Evolutionary conservation across 2,888 invertebrate species (phyloP), one percentile per base, ranked within the genome.

Genomic region (Volucella bombylans): DNA sequence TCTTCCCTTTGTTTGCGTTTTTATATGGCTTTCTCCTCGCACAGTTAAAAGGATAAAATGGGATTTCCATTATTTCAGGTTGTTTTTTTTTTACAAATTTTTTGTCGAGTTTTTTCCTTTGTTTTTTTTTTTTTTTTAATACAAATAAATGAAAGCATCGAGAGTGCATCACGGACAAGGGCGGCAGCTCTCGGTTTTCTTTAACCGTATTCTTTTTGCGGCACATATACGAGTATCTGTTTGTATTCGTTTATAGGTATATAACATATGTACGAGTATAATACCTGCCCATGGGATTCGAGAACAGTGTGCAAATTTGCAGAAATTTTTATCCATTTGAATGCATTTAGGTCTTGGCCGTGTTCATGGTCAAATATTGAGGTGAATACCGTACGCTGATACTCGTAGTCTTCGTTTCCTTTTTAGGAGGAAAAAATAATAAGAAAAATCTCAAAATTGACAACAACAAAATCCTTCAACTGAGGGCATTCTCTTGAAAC

Each of bases 281-380:
- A 31, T 31, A 31, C 31, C 31, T 61, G 52, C 82, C 64, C 62
- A 69, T 74, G 79, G 73, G 59, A 64, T 64, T 69, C 59, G 64
- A 64, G 59, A 6, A 6, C 31, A 61, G 38, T 23, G 45, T 45
- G 50, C 41, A 62, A 78, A 62, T 43, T 38, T 73, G 67, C 72
- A 49, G 15, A 38, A 68, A 67, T 47, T 1, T 73, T 68, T 61
- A 79, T 80, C 55, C 65, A 65, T 65, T 74, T 65, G 65, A 80
- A 57, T 71, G 83, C 80, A 83, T 83, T 65, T 80, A 67, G 83
- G 83, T 83, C 80, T 83, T 80, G 83, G 80, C 74, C 83, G 74
- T 83, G 74, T 80, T 80, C 83, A 83, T 55, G 80, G 80, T 83
- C 83, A 61, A 80, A 54, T 65, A 47, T 55, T 47, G 78, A 50